phyloP scores from a whole-genome alignment of 2,888 invertebrate genomes.

The Lottia scabra region DNA sequence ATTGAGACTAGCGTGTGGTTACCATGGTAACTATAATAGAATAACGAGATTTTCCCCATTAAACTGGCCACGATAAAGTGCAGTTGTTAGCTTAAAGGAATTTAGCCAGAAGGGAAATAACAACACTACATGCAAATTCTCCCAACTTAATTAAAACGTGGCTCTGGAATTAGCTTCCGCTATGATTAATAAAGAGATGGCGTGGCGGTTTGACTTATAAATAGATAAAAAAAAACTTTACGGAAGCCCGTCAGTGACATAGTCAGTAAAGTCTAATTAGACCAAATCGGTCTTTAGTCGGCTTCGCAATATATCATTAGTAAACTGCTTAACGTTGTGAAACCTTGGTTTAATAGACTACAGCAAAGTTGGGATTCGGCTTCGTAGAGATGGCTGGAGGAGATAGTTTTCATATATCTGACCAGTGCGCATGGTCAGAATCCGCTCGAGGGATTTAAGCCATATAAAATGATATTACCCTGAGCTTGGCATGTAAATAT shows the following conservation, averaged over 20 bases:
- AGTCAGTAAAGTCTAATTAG: too few relatives aligned
- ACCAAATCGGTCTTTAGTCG: neutral
- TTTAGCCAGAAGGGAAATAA: neutral
- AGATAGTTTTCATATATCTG: too few relatives aligned
- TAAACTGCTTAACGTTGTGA: neutral
- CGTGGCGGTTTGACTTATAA: neutral
- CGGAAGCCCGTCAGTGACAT: too few relatives aligned
- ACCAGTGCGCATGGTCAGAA: too few relatives aligned
- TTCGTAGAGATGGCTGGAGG: too few relatives aligned
- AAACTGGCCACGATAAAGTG: neutral
- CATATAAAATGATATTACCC: too few relatives aligned
- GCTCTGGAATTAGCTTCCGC: neutral
- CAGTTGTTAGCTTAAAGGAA: constrained; percentile 1
- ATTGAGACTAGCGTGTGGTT: constrained; percentile 6
- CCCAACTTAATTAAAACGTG: neutral
- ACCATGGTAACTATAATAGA: constrained; percentile 10
- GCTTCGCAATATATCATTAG: constrained; percentile 1
- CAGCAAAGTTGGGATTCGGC: too few relatives aligned
- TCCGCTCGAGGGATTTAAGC: too few relatives aligned
- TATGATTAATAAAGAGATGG: neutral
- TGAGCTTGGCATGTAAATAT: too few relatives aligned
- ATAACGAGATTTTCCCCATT: neutral
- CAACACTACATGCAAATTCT: neutral
- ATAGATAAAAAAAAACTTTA: neutral
- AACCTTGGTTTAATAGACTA: too few relatives aligned